Base-by-base conservation (phyloP, 2,797 vertebrate species). In the Austrolebias charrua region DNA sequence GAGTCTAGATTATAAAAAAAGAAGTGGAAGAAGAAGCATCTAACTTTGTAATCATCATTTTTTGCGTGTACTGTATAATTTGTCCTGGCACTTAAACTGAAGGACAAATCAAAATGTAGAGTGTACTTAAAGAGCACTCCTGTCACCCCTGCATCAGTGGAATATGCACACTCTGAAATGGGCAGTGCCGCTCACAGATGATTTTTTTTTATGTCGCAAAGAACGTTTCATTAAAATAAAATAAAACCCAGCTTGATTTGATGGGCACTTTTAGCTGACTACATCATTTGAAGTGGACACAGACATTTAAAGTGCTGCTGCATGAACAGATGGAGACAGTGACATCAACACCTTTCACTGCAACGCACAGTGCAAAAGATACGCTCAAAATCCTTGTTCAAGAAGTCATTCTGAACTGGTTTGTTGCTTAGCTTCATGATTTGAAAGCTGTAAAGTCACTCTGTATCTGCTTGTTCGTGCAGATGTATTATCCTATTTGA, bases 101-200 rank as follows among this genome's bases (percentile, higher is more conserved):
- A 54, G 59, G 33, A 48, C 16, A 5, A 60, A 24, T 57, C 5
- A 19, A 35, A 47, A 57, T 48, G 46, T 11, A 46, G 12, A 47
- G 9, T 6, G 18, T 7, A 16, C 42, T 28, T 28, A 16, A 48
- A 48, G 46, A 48, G 46, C 19, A 48, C 46, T 48, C 46, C 19
- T 48, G 46, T 48, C 46, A 20, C 18, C 19, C 46, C 46, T 47
- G 46, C n/a, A 20, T 47, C 20, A 20, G 46, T 45, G 44, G 16
- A 45, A 45, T 45, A 8, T 46, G 44, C 38, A 12, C 38, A 40
- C 38, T 40, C 38, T 40, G 38, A 40, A 40, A 20, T 55, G 35
- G 18, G 19, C 20, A 16, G 40, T 19, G 15, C 15, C 16, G 12
- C 19, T 44, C 4, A 44, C 53, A 55, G 12, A 15, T 5, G 31